These are phyloP conservation scores for Acleris cristana DNA, from an alignment of 2,888 invertebrate species.

Conservation along the genomic window DNA sequence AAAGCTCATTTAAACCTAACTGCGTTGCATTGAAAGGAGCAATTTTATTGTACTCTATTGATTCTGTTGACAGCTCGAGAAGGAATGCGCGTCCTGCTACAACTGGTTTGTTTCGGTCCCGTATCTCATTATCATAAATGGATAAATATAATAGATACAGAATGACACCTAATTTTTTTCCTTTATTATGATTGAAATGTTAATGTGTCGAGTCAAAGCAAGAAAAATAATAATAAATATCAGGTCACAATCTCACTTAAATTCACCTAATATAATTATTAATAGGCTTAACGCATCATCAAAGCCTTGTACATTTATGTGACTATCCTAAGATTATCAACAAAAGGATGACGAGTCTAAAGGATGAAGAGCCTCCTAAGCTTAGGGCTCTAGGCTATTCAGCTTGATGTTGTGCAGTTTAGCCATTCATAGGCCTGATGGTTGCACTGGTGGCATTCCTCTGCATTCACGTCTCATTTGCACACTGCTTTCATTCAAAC, in stretches of 20 bases:
- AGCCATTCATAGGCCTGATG: slow-evolving; percentile 13
- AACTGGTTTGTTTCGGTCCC: slow-evolving; percentile 66
- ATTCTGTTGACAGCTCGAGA: slow-evolving; percentile 71
- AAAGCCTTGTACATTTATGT: too few relatives aligned
- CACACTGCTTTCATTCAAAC: slow-evolving; percentile 61
- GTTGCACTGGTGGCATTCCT: slow-evolving; percentile 20
- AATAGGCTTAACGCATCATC: too few relatives aligned
- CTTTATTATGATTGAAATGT: slow-evolving; percentile 22
- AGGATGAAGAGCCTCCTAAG: too few relatives aligned
- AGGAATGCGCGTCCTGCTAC: slow-evolving; percentile 62
- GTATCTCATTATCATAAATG: slow-evolving; percentile 59
- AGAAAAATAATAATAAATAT: too few relatives aligned
- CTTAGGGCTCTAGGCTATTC: too few relatives aligned
- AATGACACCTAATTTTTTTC: slow-evolving; percentile 33
- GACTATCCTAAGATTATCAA: too few relatives aligned
- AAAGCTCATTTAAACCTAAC: slow-evolving; percentile 81
- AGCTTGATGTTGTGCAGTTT: background rate
- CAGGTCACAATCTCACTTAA: too few relatives aligned
- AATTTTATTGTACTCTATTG: slow-evolving; percentile 81
- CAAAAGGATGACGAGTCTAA: too few relatives aligned
- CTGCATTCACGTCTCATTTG: slow-evolving; percentile 60
- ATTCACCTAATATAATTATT: too few relatives aligned
- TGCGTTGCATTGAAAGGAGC: slow-evolving; percentile 76
- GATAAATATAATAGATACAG: slow-evolving; percentile 42
- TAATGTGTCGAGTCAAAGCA: background rate